Evolutionary conservation across 2,113 vertebrate genomes (phyloP).

Genomic region (Panthera tigris): DNA sequence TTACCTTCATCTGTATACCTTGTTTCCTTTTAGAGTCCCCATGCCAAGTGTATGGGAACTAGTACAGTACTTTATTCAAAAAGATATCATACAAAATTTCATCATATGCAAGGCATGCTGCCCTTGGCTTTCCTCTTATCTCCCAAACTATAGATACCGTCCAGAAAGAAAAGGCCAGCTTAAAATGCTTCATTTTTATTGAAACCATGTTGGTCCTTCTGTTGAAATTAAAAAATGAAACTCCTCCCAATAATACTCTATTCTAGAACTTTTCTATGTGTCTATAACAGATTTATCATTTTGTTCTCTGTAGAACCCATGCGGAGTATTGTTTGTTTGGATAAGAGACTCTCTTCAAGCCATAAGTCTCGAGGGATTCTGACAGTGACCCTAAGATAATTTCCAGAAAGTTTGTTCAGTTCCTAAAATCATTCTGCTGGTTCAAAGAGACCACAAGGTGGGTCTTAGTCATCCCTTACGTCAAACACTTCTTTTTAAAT

Average conservation of each 20-base stretch:
- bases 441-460: constrained; percentile 6
- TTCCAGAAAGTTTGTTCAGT: constrained; percentile 25
- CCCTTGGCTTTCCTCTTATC: neutral
- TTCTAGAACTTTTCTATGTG: neutral
- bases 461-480: neutral
- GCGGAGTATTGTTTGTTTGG: neutral
- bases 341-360: neutral
- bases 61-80: constrained; percentile 4
- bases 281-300: constrained; percentile 26
- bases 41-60: neutral
- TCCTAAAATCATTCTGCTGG: constrained; percentile 22
- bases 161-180: neutral
- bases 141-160: neutral
- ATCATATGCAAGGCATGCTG: neutral
- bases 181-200: constrained; percentile 40
- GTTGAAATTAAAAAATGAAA: neutral
- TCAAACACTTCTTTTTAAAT: constrained; percentile 18
- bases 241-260: neutral
- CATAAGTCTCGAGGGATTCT: constrained; percentile 4
- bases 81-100: neutral
- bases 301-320: neutral
- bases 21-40: neutral
- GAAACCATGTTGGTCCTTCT: neutral
- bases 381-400: neutral
- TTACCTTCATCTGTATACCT: neutral